phyloP scores from a whole-genome alignment of 2,888 invertebrate species.

The Blomia tropicalis region DNA sequence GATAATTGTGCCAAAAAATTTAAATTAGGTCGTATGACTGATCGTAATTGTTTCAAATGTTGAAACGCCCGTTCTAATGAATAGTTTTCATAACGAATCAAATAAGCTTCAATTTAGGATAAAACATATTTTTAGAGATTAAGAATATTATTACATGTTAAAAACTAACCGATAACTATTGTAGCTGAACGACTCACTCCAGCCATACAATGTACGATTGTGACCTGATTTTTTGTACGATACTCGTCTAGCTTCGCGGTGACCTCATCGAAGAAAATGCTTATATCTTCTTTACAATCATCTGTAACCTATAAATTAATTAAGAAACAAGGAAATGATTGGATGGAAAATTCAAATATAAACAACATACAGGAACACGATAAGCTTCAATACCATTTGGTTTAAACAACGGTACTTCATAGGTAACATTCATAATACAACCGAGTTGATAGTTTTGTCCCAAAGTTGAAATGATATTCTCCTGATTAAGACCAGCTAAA shows the following conservation, averaged over 20 bases:
- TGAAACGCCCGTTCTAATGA: neutral
- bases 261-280: neutral
- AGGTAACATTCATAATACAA: constrained; percentile 28
- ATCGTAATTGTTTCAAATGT: neutral
- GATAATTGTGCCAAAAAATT: neutral
- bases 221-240: neutral
- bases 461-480: too few relatives aligned
- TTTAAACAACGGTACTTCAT: constrained; percentile 24
- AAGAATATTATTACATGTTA: too few relatives aligned
- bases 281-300: neutral
- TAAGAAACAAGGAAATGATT: constrained; percentile 15
- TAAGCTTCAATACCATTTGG: constrained; percentile 22
- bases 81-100: neutral
- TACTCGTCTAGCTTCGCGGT: neutral
- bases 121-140: too few relatives aligned
- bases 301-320: too few relatives aligned
- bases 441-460: too few relatives aligned
- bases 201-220: too few relatives aligned
- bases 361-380: too few relatives aligned
- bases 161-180: too few relatives aligned
- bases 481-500: too few relatives aligned
- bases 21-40: neutral
- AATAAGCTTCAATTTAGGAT: too few relatives aligned
- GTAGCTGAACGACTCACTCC: neutral
- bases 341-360: constrained; percentile 19